These are phyloP conservation scores for Bettongia penicillata DNA, from an alignment of 2,113 vertebrate genomes.

Conservation along the genomic window DNA sequence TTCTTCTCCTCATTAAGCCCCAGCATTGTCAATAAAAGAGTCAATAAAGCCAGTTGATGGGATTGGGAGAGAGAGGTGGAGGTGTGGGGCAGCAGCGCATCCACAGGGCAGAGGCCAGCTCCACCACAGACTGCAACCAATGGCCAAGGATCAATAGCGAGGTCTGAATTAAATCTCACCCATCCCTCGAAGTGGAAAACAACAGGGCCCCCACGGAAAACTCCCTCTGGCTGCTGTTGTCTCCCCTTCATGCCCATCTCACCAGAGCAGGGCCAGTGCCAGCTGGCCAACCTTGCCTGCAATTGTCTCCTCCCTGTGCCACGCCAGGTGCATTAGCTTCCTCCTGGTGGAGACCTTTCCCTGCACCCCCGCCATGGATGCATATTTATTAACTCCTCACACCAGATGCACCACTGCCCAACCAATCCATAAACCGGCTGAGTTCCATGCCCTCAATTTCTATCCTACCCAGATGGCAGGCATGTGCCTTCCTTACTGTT, in stretches of 20 bases:
- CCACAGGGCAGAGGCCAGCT: slow-evolving; percentile 81
- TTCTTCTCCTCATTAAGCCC: slow-evolving; percentile 85
- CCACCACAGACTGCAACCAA: slow-evolving; percentile 73
- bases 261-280: slow-evolving; percentile 17
- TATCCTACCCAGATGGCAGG: slow-evolving; percentile 49
- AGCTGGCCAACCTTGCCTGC: slow-evolving; percentile 58
- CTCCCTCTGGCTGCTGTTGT: slow-evolving; percentile 53
- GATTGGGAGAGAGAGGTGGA: slow-evolving; percentile 79
- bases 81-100: slow-evolving; percentile 61
- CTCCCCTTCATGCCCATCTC: slow-evolving; percentile 46
- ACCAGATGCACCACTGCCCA: background rate
- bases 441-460: slow-evolving; percentile 5
- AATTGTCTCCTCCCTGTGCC: slow-evolving; percentile 13
- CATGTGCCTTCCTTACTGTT: background rate
- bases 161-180: slow-evolving; percentile 74
- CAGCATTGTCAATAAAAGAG: slow-evolving; percentile 84
- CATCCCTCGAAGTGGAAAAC: slow-evolving; percentile 56
- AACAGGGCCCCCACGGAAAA: slow-evolving; percentile 62
- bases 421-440: background rate
- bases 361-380: slow-evolving; percentile 36
- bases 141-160: slow-evolving; percentile 80
- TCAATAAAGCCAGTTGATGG: slow-evolving; percentile 85
- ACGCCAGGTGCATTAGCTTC: slow-evolving; percentile 64
- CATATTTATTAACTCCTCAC: slow-evolving; percentile 67
- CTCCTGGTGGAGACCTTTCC: slow-evolving; percentile 49